Evolutionary conservation across 1,140 invertebrate species (phyloP).

Genomic region (Calephelis nemesis): DNA sequence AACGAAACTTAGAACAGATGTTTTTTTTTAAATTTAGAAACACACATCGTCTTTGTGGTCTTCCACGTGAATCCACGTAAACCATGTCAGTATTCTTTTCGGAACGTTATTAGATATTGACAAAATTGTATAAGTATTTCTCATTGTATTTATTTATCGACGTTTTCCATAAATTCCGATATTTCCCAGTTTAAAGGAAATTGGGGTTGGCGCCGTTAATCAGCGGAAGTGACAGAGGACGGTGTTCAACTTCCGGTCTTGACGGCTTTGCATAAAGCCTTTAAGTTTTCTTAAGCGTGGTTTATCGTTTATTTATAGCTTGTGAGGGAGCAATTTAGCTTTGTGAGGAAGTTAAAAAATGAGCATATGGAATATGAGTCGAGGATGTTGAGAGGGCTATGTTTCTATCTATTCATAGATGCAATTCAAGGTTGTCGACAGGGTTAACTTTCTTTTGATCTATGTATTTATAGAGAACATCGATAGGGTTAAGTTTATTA

Average conservation of each 20-base stretch:
- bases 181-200: slow-evolving; percentile 12
- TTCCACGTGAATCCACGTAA: too few species aligned
- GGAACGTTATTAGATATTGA: too few species aligned
- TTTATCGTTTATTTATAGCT: slow-evolving; percentile 17
- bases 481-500: neutral
- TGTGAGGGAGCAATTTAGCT: neutral
- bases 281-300: slow-evolving; percentile 15
- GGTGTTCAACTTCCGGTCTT: slow-evolving; percentile 16
- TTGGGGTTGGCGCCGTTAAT: slow-evolving; percentile 16
- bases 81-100: too few species aligned
- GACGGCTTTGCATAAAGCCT: slow-evolving; percentile 18
- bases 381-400: neutral
- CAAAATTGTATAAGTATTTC: too few species aligned
- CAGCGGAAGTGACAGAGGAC: slow-evolving; percentile 18
- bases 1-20: too few species aligned
- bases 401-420: too few species aligned
- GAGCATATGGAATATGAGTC: neutral
- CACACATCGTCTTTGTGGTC: too few species aligned
- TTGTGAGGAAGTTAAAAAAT: neutral
- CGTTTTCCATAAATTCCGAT: slow-evolving; percentile 4
- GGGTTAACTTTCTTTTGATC: too few species aligned
- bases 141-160: neutral
- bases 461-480: too few species aligned
- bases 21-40: too few species aligned
- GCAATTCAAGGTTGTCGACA: too few species aligned